These are phyloP conservation scores for Melangyna quadrimaculata DNA, from an alignment of 2,888 invertebrate species.

Conservation along the genomic window DNA sequence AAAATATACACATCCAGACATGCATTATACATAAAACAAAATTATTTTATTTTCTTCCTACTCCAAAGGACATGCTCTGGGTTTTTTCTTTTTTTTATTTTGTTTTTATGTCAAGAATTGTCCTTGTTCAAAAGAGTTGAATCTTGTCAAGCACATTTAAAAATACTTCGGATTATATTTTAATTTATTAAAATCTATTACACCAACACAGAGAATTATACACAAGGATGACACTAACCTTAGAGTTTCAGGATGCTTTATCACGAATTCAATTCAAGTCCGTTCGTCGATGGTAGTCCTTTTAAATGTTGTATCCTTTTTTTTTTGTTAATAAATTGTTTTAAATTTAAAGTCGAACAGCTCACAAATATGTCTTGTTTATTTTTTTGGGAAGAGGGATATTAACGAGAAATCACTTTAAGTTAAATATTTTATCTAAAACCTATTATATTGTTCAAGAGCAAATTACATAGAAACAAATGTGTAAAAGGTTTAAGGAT, in stretches of 20 bases:
- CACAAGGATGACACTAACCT: slow-evolving; percentile 41
- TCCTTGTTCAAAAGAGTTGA: slow-evolving; percentile 29
- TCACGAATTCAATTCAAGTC: not conserved
- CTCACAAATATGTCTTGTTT: too few relatives aligned
- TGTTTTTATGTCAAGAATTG: slow-evolving; percentile 31
- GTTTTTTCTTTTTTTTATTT: not conserved
- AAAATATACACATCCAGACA: slow-evolving; percentile 54
- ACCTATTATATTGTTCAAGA: not conserved
- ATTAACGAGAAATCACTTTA: not conserved
- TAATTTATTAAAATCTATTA: slow-evolving; percentile 11
- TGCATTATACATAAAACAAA: slow-evolving; percentile 63
- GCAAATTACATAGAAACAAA: not conserved
- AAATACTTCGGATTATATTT: not conserved
- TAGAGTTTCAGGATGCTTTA: slow-evolving; percentile 20
- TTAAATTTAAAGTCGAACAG: not conserved
- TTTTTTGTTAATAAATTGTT: not conserved
- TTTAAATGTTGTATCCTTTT: not conserved
- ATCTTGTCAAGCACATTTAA: slow-evolving; percentile 46
- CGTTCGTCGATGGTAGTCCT: not conserved
- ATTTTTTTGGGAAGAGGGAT: too few relatives aligned
- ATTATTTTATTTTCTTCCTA: slow-evolving; percentile 16
- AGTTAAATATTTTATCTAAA: not conserved
- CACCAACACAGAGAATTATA: slow-evolving; percentile 40
- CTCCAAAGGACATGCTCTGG: slow-evolving; percentile 45
- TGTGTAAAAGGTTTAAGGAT: slow-evolving; percentile 42